phyloP scores from a whole-genome alignment of 2,888 invertebrate genomes.

The Leptinotarsa haldemani region DNA sequence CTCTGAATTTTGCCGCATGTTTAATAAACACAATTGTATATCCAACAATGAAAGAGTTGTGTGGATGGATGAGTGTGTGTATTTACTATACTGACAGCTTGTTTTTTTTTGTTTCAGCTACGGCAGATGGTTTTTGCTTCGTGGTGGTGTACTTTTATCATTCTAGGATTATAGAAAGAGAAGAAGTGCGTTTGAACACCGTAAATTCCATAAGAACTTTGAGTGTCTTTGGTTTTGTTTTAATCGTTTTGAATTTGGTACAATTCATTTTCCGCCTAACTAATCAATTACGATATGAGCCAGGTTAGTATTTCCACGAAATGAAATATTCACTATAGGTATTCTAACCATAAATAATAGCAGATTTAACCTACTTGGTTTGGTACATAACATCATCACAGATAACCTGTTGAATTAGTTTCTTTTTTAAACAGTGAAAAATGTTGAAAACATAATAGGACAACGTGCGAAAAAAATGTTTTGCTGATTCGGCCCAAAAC shows the following conservation, averaged over 20 bases:
- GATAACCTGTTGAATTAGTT: too few relatives aligned
- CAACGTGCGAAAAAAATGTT: too few relatives aligned
- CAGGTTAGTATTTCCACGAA: constrained; percentile 1
- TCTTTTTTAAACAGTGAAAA: too few relatives aligned
- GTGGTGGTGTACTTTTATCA: constrained; percentile 5
- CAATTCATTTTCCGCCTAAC: constrained; percentile 16
- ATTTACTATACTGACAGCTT: background rate
- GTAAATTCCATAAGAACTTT: background rate
- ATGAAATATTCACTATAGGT: background rate
- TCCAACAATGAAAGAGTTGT: too few relatives aligned
- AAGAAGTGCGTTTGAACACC: background rate
- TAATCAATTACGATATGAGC: background rate
- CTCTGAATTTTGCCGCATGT: too few relatives aligned
- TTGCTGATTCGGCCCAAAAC: too few relatives aligned
- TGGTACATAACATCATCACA: too few relatives aligned
- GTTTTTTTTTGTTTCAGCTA: constrained; percentile 9
- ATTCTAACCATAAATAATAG: too few relatives aligned
- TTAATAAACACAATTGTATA: too few relatives aligned
- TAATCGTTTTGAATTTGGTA: background rate
- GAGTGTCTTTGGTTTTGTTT: constrained; percentile 4
- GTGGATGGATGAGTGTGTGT: too few relatives aligned
- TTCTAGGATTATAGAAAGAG: background rate
- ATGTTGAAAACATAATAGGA: too few relatives aligned
- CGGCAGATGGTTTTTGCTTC: constrained; percentile 4
- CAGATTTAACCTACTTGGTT: too few relatives aligned